Evolutionary conservation across 2,797 vertebrate species (phyloP).

Genomic region (Babyrousa celebensis): DNA sequence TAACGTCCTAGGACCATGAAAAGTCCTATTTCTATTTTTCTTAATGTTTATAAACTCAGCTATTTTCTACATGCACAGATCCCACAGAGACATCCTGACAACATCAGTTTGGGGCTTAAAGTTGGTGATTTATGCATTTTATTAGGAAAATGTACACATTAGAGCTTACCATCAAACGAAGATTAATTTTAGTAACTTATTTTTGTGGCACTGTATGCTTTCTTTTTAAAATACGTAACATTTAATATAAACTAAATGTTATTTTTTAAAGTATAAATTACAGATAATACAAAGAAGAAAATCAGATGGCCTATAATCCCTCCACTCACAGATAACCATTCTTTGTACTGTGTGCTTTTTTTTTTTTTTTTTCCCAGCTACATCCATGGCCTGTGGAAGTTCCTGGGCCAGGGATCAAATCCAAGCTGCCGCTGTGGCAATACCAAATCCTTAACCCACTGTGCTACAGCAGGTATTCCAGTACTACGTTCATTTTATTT

Average conservation of each 20-base stretch:
- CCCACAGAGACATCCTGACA: neutral
- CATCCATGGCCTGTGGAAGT: too few relatives aligned
- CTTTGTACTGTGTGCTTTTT: neutral
- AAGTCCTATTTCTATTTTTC: neutral
- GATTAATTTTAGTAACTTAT: neutral
- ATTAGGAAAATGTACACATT: slow-evolving; percentile 3
- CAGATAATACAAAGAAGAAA: neutral
- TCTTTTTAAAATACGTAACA: neutral
- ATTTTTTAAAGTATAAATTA: neutral
- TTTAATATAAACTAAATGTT: neutral
- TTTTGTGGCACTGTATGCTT: neutral
- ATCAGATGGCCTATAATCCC: neutral
- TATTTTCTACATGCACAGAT: neutral
- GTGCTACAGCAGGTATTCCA: too few relatives aligned
- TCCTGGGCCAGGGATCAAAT: too few relatives aligned
- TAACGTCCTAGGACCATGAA: neutral
- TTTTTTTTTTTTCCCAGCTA: too few relatives aligned
- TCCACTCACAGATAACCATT: neutral
- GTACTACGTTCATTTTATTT: too few relatives aligned
- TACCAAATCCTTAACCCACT: too few relatives aligned
- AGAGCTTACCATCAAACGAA: slow-evolving; percentile 10
- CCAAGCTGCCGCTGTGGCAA: too few relatives aligned
- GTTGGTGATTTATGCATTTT: neutral
- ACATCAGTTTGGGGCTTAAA: neutral
- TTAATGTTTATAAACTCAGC: neutral